phyloP scores from a whole-genome alignment of 2,797 vertebrate genomes.

The Aphelocoma californica region DNA sequence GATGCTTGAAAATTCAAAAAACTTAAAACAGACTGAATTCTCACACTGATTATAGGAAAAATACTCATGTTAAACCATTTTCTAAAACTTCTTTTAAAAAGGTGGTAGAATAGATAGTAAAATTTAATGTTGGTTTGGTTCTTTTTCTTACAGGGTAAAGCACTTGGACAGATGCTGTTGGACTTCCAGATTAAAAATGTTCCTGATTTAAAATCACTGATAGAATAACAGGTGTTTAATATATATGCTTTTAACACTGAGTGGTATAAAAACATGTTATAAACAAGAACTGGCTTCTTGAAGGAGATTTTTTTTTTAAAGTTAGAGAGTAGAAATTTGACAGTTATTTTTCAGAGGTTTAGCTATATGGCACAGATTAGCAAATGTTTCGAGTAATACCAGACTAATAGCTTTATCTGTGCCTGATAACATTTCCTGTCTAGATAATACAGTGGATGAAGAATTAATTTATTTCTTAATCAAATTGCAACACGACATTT shows the following conservation, averaged over 20 bases:
- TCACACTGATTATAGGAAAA: neutral
- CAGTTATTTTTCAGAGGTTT: conserved; percentile 19
- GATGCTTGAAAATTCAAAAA: neutral
- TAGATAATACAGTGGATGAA: conserved; percentile 22
- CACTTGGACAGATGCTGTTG: conserved; percentile 87
- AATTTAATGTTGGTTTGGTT: neutral
- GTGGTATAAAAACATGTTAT: neutral
- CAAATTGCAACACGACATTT: neutral
- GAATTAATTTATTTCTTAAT: conserved; percentile 62
- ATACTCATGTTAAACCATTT: neutral
- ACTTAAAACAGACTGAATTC: neutral
- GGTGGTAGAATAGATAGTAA: neutral
- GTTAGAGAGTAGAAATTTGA: neutral
- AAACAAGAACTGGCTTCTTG: conserved; percentile 45
- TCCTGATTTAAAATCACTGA: conserved; percentile 85
- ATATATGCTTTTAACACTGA: neutral
- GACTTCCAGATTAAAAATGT: conserved; percentile 83
- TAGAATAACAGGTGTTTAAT: conserved; percentile 72
- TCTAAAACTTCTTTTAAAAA: neutral
- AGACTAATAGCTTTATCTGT: conserved; percentile 34
- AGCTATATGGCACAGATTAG: conserved; percentile 7
- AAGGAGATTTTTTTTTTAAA: neutral
- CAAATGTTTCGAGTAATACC: conserved; percentile 28
- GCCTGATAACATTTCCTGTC: conserved; percentile 10
- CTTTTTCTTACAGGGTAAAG: conserved; percentile 81